Conservation (phyloP, 2,888 invertebrate species). For the Gisinianus flammeolus region DNA sequence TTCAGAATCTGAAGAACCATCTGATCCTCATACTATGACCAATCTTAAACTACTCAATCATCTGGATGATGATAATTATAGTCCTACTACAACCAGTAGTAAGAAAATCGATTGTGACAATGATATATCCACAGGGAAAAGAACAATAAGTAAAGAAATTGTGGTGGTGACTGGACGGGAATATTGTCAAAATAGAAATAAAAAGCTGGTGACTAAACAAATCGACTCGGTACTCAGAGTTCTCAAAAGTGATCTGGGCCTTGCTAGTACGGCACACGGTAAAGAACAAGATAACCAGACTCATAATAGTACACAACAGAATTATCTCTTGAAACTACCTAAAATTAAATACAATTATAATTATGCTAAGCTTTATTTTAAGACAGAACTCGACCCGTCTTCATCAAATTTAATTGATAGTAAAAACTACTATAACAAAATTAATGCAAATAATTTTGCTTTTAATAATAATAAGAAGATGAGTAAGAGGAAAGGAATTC, state of each 20-base stretch:
- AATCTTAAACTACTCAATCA: not conserved
- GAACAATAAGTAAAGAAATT: not conserved
- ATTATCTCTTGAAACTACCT: not conserved
- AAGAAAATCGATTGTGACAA: not conserved
- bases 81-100: not conserved
- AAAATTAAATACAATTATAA: conserved; percentile 2
- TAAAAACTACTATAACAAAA: conserved; percentile 1
- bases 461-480: not conserved
- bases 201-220: conserved; percentile 37
- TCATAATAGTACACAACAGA: not conserved
- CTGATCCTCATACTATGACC: not conserved
- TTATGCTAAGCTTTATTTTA: conserved; percentile 16
- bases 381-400: not conserved
- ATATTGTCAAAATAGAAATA: conserved; percentile 40
- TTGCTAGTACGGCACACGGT: not conserved
- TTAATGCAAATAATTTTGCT: conserved; percentile 5
- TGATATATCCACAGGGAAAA: not conserved
- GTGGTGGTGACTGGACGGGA: not conserved
- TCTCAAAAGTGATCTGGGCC: conserved; percentile 22
- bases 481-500: not conserved
- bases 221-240: conserved; percentile 42
- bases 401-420: not conserved
- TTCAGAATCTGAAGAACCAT: not conserved
- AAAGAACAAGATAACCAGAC: not conserved
- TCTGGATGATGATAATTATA: not conserved